phyloP scores from a whole-genome alignment of 1,140 invertebrate species.

The Listronotus bonariensis region DNA sequence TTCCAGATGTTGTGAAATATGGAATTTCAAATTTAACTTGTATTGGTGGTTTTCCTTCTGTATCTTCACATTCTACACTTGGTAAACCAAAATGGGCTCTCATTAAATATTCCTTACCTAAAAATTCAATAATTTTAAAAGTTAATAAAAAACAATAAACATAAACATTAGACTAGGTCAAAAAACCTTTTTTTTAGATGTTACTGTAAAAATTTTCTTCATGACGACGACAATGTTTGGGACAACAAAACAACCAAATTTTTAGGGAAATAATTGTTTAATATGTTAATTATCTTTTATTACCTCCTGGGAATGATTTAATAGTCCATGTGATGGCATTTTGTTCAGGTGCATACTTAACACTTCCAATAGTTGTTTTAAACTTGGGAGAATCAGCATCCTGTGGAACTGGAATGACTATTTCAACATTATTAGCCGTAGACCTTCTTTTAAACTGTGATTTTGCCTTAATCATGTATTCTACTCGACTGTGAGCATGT shows the following conservation, averaged over 20 bases:
- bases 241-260: too few species aligned
- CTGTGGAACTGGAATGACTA: constrained; percentile 90
- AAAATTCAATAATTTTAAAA: too few species aligned
- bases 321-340: constrained; percentile 99
- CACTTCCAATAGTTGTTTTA: constrained; percentile 96
- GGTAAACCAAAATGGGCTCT: constrained; percentile 98
- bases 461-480: constrained; percentile 99
- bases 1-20: constrained; percentile 99
- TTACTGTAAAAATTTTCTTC: too few species aligned
- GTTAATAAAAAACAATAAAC: too few species aligned
- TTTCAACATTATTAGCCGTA: constrained; percentile 99
- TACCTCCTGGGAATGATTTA: constrained; percentile 97
- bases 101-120: constrained; percentile 95
- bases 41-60: constrained; percentile 97
- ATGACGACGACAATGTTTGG: too few species aligned
- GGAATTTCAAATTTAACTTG: constrained; percentile 99
- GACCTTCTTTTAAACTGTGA: constrained; percentile 98
- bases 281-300: too few species aligned
- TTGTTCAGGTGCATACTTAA: constrained; percentile 97
- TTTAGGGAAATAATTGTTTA: too few species aligned
- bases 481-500: constrained; percentile 96
- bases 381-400: constrained; percentile 99
- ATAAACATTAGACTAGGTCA: too few species aligned
- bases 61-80: constrained; percentile 93
- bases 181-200: too few species aligned